phyloP scores from a whole-genome alignment of 2,797 vertebrate genomes.

The Eidolon dupreanum region DNA sequence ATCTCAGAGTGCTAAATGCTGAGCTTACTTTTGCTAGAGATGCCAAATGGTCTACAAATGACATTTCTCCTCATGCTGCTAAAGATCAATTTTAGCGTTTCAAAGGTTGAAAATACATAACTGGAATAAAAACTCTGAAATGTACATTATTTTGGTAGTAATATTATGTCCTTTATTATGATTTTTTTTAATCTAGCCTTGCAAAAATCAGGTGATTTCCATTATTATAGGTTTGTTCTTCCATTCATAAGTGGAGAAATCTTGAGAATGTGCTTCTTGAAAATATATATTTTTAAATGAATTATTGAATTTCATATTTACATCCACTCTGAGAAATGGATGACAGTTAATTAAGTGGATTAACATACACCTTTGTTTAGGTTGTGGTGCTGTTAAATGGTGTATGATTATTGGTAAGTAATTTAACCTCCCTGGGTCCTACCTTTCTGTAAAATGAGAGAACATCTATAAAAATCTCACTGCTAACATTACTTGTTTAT shows the following conservation, averaged over 20 bases:
- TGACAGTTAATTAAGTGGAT: neutral
- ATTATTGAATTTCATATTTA: neutral
- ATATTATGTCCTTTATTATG: neutral
- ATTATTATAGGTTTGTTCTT: neutral
- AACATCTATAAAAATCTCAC: neutral
- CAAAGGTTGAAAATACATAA: neutral
- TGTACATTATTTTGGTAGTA: neutral
- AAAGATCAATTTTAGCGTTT: neutral
- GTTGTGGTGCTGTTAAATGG: neutral
- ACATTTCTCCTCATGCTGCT: neutral
- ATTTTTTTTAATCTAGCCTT: neutral
- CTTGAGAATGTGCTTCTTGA: neutral
- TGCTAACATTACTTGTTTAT: neutral
- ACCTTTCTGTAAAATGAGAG: neutral
- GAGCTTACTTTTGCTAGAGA: neutral
- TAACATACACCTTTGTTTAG: neutral
- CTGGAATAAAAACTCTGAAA: neutral
- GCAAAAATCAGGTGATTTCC: neutral
- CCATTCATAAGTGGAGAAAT: neutral
- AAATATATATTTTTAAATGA: neutral
- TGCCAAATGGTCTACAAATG: neutral
- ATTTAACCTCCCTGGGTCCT: neutral
- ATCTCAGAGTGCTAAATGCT: neutral
- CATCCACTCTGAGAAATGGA: neutral
- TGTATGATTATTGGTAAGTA: neutral